A percentile compares a stretch with the other conserved stretches of the same genome.
phyloP scores from a whole-genome alignment of 1,140 invertebrate genomes.

The Orius laevigatus region DNA sequence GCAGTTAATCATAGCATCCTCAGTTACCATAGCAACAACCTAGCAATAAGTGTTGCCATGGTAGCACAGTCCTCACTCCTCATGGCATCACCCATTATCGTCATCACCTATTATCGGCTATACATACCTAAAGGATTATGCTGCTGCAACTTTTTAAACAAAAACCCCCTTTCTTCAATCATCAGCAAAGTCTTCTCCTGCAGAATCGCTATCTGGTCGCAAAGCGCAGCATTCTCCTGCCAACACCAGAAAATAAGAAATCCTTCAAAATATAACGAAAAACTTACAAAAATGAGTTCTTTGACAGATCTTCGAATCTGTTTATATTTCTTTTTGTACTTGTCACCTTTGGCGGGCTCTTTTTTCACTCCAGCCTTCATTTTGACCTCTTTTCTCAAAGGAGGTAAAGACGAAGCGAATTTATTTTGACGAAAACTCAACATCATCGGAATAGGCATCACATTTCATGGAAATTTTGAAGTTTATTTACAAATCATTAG shows the following conservation, averaged over 20 bases:
- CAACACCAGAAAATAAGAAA: slow-evolving; percentile 19
- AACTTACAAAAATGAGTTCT: slow-evolving; percentile 35
- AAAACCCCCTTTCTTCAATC: slow-evolving; percentile 58
- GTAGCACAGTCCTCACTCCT: too few relatives aligned
- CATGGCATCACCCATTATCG: too few relatives aligned
- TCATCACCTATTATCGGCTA: too few relatives aligned
- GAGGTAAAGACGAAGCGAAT: not conserved
- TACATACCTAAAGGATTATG: slow-evolving; percentile 31
- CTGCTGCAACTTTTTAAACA: slow-evolving; percentile 45
- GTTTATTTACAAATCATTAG: too few relatives aligned
- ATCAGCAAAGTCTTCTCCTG: slow-evolving; percentile 56
- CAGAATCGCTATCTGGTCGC: slow-evolving; percentile 59
- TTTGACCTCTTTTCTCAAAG: slow-evolving; percentile 1
- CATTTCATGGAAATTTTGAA: too few relatives aligned
- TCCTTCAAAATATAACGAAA: slow-evolving; percentile 19
- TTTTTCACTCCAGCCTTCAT: not conserved
- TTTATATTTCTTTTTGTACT: slow-evolving; percentile 36
- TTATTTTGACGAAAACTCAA: too few relatives aligned
- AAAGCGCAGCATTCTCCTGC: slow-evolving; percentile 63
- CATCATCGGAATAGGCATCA: too few relatives aligned
- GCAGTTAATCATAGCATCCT: too few relatives aligned
- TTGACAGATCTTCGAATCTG: slow-evolving; percentile 34
- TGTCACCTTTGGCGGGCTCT: slow-evolving; percentile 18
- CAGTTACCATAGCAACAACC: too few relatives aligned
- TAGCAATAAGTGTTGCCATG: too few relatives aligned